phyloP scores from a whole-genome alignment of 2,113 vertebrate genomes.

The Pachycephala philippinensis region DNA sequence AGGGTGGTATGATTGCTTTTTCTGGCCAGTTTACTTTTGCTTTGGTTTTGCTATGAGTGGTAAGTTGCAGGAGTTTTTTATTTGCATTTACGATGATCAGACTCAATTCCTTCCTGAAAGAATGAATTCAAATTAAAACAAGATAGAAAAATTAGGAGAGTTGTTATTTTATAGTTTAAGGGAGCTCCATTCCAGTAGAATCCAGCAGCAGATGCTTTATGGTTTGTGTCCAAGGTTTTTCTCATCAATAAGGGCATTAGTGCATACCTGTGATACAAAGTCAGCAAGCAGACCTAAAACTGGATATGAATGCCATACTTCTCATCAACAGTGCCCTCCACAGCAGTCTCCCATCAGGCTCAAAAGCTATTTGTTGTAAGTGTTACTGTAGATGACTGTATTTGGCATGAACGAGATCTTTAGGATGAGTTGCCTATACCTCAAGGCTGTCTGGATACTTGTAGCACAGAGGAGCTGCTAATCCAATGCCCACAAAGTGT shows the following conservation, averaged over 20 bases:
- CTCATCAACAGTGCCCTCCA: neutral
- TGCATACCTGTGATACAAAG: neutral
- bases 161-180: conserved; percentile 71
- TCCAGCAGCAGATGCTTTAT: neutral
- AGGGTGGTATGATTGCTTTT: conserved; percentile 79
- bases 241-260: neutral
- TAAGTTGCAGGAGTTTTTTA: conserved; percentile 68
- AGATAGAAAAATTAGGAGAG: conserved; percentile 73
- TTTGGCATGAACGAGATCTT: neutral
- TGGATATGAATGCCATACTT: neutral
- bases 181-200: neutral
- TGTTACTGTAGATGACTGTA: neutral
- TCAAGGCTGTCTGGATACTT: neutral
- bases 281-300: neutral
- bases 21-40: conserved; percentile 77
- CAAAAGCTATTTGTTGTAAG: neutral
- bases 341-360: neutral
- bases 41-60: conserved; percentile 74
- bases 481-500: neutral
- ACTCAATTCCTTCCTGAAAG: neutral
- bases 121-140: conserved; percentile 69
- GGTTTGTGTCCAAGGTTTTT: neutral
- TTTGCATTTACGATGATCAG: neutral
- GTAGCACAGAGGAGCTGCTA: neutral
- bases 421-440: neutral